Evolutionary conservation across 2,113 vertebrate genomes (phyloP).

Genomic region (Perognathus longimembris): DNA sequence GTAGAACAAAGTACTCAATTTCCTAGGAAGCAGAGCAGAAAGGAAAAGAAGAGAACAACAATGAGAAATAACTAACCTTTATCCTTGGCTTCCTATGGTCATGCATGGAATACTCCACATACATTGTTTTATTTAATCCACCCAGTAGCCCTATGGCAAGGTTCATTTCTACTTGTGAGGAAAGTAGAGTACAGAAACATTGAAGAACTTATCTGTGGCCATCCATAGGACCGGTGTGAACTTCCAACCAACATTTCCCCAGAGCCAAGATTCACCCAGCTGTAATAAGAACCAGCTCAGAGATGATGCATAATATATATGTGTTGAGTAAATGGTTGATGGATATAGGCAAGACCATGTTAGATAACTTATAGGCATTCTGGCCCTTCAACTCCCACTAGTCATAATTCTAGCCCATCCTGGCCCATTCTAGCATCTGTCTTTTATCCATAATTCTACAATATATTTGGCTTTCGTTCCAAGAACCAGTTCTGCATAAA

Average conservation of each 20-base stretch:
- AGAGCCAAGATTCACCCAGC: not conserved
- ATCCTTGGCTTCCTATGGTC: not conserved
- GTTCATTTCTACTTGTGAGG: not conserved
- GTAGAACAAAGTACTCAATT: constrained; percentile 15
- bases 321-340: not conserved
- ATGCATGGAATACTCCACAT: not conserved
- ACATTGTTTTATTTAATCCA: not conserved
- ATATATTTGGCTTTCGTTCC: not conserved
- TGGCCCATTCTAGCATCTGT: not conserved
- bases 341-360: not conserved
- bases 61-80: constrained; percentile 54
- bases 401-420: not conserved
- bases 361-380: not conserved
- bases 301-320: not conserved
- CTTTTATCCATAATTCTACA: not conserved
- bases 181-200: not conserved
- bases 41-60: not conserved
- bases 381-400: not conserved
- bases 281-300: not conserved
- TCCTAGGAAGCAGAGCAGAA: constrained; percentile 23
- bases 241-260: not conserved
- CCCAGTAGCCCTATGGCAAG: not conserved
- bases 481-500: not conserved
- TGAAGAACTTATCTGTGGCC: not conserved
- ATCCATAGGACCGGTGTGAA: not conserved